Conservation (phyloP, 2,797 vertebrate species). For the Sebastes hubbsi region DNA sequence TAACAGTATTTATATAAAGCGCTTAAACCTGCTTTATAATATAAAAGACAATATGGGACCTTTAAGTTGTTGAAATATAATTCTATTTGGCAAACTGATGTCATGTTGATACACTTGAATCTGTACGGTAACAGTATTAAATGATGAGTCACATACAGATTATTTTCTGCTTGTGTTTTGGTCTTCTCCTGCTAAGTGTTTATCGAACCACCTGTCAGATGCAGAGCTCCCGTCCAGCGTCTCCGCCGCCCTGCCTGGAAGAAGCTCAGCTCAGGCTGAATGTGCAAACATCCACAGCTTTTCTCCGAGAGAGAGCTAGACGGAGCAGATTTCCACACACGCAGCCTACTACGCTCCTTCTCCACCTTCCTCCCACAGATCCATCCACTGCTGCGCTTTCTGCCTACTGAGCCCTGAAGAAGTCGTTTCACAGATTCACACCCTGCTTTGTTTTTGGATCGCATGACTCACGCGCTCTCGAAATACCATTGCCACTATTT, state of each 20-base stretch:
- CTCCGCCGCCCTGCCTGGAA: background rate
- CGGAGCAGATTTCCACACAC: constrained; percentile 45
- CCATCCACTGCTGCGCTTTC: constrained; percentile 30
- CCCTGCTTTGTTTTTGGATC: constrained; percentile 57
- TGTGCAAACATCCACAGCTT: constrained; percentile 22
- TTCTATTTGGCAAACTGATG: too few species aligned
- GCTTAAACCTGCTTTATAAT: too few species aligned
- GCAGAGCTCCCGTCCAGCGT: constrained; percentile 13
- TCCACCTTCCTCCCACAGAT: constrained; percentile 54
- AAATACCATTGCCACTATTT: constrained; percentile 69
- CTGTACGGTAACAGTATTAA: background rate
- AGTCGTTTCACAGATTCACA: constrained; percentile 47
- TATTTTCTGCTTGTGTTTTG: background rate
- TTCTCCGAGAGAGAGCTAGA: constrained; percentile 20
- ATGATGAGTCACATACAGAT: constrained; percentile 14
- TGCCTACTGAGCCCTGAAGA: constrained; percentile 56
- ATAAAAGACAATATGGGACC: too few species aligned
- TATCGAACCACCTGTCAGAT: constrained; percentile 23
- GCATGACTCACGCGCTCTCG: constrained; percentile 63
- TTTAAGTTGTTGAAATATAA: background rate
- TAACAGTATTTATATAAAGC: too few species aligned
- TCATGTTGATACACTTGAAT: background rate
- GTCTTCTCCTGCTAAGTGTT: constrained; percentile 1
- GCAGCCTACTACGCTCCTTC: constrained; percentile 36
- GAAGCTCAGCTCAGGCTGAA: background rate